Percentiles rank a stretch among this genome's conserved stretches.
These are phyloP conservation scores for Damaliscus lunatus DNA, from an alignment of 2,113 vertebrate genomes.

Conservation along the genomic window DNA sequence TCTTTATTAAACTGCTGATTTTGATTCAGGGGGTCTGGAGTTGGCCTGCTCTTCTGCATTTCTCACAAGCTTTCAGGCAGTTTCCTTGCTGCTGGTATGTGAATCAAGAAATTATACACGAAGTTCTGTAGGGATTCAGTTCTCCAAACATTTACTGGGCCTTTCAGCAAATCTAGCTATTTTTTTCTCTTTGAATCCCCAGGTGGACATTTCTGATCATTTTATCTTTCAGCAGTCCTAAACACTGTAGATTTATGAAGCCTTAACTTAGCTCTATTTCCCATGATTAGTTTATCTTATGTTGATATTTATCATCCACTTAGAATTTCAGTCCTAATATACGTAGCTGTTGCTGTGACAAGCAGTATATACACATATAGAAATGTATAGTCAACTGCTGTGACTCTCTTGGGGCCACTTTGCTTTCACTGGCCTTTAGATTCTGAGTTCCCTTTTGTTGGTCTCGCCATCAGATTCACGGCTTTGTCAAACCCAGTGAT, in stretches of 20 bases:
- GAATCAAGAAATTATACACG: not conserved
- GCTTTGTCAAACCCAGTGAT: not conserved
- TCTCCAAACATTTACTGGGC: not conserved
- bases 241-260: not conserved
- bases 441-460: not conserved
- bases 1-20: not conserved
- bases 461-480: not conserved
- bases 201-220: conserved; percentile 12
- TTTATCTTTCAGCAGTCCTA: not conserved
- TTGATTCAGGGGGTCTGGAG: not conserved
- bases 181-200: not conserved
- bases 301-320: not conserved
- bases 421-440: not conserved
- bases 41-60: not conserved
- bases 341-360: not conserved
- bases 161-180: conserved; percentile 27
- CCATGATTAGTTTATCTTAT: not conserved
- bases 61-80: not conserved
- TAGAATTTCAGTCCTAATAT: not conserved
- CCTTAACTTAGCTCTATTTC: not conserved
- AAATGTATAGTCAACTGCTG: not conserved
- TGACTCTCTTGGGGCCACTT: not conserved
- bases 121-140: not conserved
- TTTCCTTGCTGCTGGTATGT: not conserved
- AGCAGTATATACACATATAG: not conserved